Percentiles rank a stretch among this genome's conserved stretches.
Conservation (phyloP, 1,140 invertebrate genomes). For the Globodera ellingtonae region DNA sequence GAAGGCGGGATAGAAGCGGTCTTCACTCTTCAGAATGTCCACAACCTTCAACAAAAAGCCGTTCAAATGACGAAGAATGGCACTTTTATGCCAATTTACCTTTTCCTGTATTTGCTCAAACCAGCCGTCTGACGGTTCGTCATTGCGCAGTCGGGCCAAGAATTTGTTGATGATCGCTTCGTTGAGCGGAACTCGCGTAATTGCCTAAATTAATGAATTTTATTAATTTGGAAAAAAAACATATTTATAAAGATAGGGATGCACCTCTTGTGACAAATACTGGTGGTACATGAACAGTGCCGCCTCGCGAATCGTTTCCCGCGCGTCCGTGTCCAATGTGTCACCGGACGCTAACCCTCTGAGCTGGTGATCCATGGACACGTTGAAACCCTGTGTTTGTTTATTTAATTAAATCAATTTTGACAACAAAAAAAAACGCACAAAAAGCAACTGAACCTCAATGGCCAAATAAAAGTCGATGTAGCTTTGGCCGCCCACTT, state of each 20-base stretch:
- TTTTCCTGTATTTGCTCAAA: slow-evolving; percentile 81
- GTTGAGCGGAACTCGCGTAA: slow-evolving; percentile 73
- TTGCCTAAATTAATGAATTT: slow-evolving; percentile 67
- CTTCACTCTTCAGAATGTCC: slow-evolving; percentile 69
- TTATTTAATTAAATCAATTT: not conserved
- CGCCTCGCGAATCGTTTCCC: slow-evolving; percentile 75
- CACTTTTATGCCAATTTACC: slow-evolving; percentile 52
- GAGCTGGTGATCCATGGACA: slow-evolving; percentile 76
- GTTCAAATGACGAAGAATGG: too few relatives aligned
- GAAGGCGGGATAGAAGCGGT: slow-evolving; percentile 76
- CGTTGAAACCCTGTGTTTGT: slow-evolving; percentile 73
- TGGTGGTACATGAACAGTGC: slow-evolving; percentile 80
- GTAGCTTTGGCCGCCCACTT: slow-evolving; percentile 76
- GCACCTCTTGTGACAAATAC: slow-evolving; percentile 77
- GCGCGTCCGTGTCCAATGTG: slow-evolving; percentile 51
- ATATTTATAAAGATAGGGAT: not conserved
- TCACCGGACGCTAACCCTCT: slow-evolving; percentile 50
- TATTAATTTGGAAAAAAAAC: slow-evolving; percentile 1
- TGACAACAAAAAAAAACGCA: not conserved
- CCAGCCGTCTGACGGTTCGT: slow-evolving; percentile 73
- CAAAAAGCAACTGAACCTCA: slow-evolving; percentile 69
- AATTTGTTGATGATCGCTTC: slow-evolving; percentile 73
- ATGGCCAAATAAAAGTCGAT: slow-evolving; percentile 82
- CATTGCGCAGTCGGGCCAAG: slow-evolving; percentile 72
- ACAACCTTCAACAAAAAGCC: slow-evolving; percentile 45